These are phyloP conservation scores for Ariopsis seemanni DNA, from an alignment of 2,113 vertebrate species.

Conservation along the genomic window DNA sequence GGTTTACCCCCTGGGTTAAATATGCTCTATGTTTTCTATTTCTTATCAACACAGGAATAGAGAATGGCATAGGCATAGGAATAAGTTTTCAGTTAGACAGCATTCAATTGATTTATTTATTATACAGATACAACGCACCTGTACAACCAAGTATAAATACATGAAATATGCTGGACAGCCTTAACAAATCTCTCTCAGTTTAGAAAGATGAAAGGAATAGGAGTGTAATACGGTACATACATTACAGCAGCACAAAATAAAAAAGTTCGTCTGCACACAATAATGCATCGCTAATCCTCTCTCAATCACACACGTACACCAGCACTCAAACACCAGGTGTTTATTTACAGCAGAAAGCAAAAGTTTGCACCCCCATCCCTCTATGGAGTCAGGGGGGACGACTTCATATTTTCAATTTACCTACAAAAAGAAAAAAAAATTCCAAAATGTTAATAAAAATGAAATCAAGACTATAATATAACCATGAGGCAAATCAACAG, in stretches of 20 bases:
- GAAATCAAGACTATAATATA: neutral
- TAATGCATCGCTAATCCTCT: no score
- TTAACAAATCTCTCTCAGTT: neutral
- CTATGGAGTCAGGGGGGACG: neutral
- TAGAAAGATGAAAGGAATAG: neutral
- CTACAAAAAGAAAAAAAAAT: neutral
- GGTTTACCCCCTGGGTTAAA: no score
- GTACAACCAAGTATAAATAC: conserved; percentile 49
- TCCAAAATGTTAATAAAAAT: neutral
- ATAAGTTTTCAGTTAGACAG: neutral
- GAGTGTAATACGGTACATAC: neutral
- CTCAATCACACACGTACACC: neutral
- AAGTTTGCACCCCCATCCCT: neutral
- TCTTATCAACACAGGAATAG: no score
- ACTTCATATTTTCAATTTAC: neutral
- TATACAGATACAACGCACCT: conserved; percentile 31
- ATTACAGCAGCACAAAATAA: conserved; percentile 7
- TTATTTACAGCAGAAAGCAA: neutral
- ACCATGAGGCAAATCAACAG: neutral
- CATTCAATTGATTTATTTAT: neutral
- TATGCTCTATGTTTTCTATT: no score
- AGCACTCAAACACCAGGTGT: neutral
- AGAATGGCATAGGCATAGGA: no score
- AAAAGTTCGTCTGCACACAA: neutral
- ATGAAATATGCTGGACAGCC: conserved; percentile 16